Conservation (phyloP, 1,140 invertebrate genomes). For the Stegodyphus dumicola region DNA sequence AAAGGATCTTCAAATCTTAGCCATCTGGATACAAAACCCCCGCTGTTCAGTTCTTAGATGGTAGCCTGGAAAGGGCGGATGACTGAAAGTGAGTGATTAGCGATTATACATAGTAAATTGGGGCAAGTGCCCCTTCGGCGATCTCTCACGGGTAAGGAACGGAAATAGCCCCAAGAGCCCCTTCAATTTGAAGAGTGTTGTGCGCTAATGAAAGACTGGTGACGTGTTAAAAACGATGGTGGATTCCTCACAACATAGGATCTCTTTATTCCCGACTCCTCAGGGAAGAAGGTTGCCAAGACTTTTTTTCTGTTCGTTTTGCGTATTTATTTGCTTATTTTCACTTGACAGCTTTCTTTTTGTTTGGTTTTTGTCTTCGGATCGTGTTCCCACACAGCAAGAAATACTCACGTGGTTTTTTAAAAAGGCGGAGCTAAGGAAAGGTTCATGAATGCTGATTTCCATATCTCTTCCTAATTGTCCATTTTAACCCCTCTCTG, state of each 20-base stretch:
- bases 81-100: conserved; percentile 15
- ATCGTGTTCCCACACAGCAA: neutral
- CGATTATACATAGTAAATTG: conserved; percentile 30
- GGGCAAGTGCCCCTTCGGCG: conserved; percentile 23
- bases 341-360: neutral
- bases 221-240: conserved; percentile 45
- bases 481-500: no score
- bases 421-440: neutral
- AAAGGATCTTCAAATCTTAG: neutral
- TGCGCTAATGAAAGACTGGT: conserved; percentile 34
- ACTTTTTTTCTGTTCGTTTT: neutral
- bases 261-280: conserved; percentile 17
- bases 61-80: neutral
- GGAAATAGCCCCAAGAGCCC: conserved; percentile 16
- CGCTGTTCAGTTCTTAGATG: neutral
- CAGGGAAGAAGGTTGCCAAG: conserved; percentile 5
- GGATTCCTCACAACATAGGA: conserved; percentile 19
- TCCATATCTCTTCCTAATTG: no score
- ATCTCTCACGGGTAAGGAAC: conserved; percentile 24
- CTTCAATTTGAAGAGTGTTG: neutral
- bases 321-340: neutral
- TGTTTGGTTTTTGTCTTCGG: neutral
- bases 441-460: no score
- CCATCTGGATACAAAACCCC: neutral
- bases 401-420: neutral